Base-by-base conservation (phyloP, 2,113 vertebrate species). In the Cyanocitta stelleri region DNA sequence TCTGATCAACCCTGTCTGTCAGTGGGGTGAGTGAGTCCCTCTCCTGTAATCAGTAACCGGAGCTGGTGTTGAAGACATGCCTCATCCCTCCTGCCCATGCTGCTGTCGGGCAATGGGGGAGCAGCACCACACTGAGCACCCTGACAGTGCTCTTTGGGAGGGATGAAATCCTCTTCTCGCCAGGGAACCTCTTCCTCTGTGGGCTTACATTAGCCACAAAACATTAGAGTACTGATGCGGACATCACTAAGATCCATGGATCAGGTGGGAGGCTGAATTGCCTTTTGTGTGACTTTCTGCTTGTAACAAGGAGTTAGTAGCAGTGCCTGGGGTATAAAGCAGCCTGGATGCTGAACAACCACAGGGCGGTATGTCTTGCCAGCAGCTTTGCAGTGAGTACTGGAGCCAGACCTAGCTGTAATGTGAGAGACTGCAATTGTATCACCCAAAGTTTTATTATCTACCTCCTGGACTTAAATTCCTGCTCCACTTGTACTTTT, bases 11-110 rank as follows among this genome's bases (percentile, higher is more conserved):
- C 75, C 39, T 56, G 66, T 87, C 87, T 89, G 81, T 95, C 93
- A 79, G 86, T 92, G 79, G 43, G 58, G 75, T 76, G 63, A 96
- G 83, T 63, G 52, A 96, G 81, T 80, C 82, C 63, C 79, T 90
- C 91, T 93, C 69, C 66, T 73, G 74, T 68, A 95, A 95, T 95
- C 91, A 87, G 96, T 90, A 97, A 97, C 85, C 1, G 1, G 91
- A 96, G 91, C 95, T 95, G 59, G 85, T 95, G 94, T 84, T 79
- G 92, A 19, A 92, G 95, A 96, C 85, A 79, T 83, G 71, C 72
- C 76, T 89, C 90, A 69, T 95, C 74, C 92, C 66, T 91, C 66
- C 90, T 75, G 80, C 76, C 80, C 2, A 0, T 6, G 3, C 35
- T 82, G 67, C 81, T 69, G 61, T 71, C 9, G 1, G 69, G 32